Evolutionary conservation across 2,113 vertebrate genomes (phyloP).

Genomic region (Campylorhamphus procurvoides): DNA sequence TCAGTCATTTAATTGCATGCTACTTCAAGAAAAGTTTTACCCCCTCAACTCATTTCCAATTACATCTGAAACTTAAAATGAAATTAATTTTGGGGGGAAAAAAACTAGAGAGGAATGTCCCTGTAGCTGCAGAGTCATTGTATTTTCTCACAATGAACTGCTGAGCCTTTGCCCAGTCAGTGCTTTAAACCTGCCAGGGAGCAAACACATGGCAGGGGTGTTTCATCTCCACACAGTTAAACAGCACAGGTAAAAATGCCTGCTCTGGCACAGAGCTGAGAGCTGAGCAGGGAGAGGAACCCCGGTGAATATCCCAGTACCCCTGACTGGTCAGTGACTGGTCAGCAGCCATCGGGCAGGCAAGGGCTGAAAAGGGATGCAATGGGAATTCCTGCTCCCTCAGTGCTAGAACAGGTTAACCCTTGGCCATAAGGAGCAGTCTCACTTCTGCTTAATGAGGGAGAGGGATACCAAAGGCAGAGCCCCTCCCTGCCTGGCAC

Average conservation of each 20-base stretch:
- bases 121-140: neutral
- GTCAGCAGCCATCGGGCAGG: neutral
- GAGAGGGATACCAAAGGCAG: neutral
- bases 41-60: neutral
- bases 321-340: neutral
- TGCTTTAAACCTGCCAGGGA: neutral
- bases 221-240: neutral
- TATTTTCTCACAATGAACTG: neutral
- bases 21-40: neutral
- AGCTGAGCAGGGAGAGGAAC: neutral
- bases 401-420: neutral
- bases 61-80: neutral
- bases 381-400: neutral
- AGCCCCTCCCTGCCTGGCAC: neutral
- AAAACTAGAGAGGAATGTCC: neutral
- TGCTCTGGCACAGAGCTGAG: neutral
- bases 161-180: neutral
- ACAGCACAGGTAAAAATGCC: neutral
- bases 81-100: neutral
- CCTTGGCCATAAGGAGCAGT: neutral
- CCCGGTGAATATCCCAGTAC: neutral
- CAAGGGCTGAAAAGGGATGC: neutral
- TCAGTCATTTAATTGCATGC: neutral
- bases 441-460: neutral
- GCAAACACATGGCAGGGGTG: neutral